These are phyloP conservation scores for Platalea minor DNA, from an alignment of 2,797 vertebrate genomes.

Conservation along the genomic window DNA sequence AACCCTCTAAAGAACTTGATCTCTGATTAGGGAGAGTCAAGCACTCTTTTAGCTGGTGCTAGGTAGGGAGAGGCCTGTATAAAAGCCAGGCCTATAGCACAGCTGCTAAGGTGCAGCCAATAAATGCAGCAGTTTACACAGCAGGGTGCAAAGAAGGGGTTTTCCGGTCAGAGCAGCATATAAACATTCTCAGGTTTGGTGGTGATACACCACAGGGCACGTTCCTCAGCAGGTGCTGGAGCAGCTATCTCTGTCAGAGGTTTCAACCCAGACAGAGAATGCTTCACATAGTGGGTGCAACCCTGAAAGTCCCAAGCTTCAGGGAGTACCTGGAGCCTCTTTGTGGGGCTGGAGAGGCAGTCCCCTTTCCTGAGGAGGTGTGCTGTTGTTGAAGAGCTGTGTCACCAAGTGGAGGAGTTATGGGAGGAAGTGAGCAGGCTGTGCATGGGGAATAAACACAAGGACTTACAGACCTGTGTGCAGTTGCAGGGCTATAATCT, in stretches of 20 bases:
- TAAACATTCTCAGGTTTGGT: background rate
- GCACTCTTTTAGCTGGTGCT: background rate
- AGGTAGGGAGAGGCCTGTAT: background rate
- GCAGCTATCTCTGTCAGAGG: background rate
- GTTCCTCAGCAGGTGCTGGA: background rate
- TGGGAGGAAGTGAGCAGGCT: background rate
- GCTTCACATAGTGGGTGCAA: background rate
- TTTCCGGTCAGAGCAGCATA: background rate
- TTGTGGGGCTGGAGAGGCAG: background rate
- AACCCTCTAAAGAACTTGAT: background rate
- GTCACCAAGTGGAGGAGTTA: background rate
- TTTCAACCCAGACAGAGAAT: background rate
- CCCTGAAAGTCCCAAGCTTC: background rate
- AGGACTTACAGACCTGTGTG: background rate
- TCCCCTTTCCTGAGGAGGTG: background rate
- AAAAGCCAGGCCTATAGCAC: background rate
- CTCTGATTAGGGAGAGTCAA: background rate
- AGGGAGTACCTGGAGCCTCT: background rate
- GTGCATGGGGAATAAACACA: background rate
- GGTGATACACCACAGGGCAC: too few species aligned
- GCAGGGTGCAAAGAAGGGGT: background rate
- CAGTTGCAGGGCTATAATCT: background rate
- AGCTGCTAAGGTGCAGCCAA: background rate
- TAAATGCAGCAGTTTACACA: background rate
- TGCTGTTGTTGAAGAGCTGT: background rate